These are phyloP conservation scores for Pseudochirops cupreus DNA, from an alignment of 2,797 vertebrate species.

Conservation along the genomic window DNA sequence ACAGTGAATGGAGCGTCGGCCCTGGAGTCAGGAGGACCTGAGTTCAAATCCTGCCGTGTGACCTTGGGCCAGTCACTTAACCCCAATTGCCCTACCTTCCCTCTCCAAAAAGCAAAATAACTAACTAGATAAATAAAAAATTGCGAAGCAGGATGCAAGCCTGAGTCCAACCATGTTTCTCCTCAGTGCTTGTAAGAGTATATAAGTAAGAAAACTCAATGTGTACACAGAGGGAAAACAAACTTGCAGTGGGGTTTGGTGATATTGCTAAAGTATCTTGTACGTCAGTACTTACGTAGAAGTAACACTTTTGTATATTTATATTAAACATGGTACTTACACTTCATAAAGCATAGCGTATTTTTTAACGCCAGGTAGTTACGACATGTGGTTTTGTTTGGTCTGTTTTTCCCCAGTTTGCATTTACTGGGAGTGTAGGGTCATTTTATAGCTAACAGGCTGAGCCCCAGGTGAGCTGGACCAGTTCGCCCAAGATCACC, in stretches of 20 bases:
- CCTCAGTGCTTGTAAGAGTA: not conserved
- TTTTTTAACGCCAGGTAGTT: not conserved
- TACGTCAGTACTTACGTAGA: no score
- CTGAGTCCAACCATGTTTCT: not conserved
- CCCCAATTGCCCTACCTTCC: no score
- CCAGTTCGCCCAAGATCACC: not conserved
- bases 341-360: not conserved
- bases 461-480: not conserved
- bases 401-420: not conserved
- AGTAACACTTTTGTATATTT: not conserved
- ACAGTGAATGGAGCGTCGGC: not conserved
- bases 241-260: not conserved
- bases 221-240: not conserved
- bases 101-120: no score
- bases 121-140: no score
- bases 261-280: not conserved
- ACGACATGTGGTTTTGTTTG: not conserved
- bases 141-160: not conserved
- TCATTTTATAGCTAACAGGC: not conserved
- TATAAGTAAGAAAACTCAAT: not conserved
- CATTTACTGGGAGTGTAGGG: not conserved
- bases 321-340: not conserved
- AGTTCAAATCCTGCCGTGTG: not conserved
- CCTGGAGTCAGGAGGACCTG: not conserved
- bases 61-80: not conserved